phyloP scores from a whole-genome alignment of 2,888 invertebrate species.

The Fragum whitleyi region DNA sequence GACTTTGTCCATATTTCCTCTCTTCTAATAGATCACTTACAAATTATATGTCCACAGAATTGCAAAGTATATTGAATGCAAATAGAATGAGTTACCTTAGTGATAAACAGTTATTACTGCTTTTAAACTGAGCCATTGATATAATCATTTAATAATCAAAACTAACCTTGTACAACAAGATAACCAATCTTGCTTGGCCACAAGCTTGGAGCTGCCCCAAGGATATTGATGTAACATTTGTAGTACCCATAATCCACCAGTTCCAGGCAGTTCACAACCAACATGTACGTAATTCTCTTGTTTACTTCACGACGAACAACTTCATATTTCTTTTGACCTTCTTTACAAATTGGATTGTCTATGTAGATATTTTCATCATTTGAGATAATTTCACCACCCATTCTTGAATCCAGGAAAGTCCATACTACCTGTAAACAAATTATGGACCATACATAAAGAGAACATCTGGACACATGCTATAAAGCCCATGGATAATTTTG shows the following conservation, averaged over 20 bases:
- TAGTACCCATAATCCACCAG: slow-evolving; percentile 80
- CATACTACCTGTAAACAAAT: slow-evolving; percentile 68
- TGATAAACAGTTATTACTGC: too few species aligned
- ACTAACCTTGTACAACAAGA: slow-evolving; percentile 76
- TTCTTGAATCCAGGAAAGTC: slow-evolving; percentile 57
- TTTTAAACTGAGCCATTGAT: too few species aligned
- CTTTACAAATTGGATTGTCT: slow-evolving; percentile 60
- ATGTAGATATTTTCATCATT: slow-evolving; percentile 66
- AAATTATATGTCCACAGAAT: too few species aligned
- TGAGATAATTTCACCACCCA: slow-evolving; percentile 68
- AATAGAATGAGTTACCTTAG: too few species aligned
- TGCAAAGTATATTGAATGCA: too few species aligned
- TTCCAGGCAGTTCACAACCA: slow-evolving; percentile 78
- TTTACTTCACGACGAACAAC: slow-evolving; percentile 63
- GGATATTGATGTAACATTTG: slow-evolving; percentile 76
- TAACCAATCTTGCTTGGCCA: slow-evolving; percentile 75
- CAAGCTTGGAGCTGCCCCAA: slow-evolving; percentile 48
- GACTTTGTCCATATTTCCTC: too few species aligned
- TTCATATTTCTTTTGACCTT: slow-evolving; percentile 73
- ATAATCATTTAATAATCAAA: too few species aligned
- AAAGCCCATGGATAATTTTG: too few species aligned
- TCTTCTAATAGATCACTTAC: too few species aligned
- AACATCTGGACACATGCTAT: too few species aligned
- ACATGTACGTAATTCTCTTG: slow-evolving; percentile 75
- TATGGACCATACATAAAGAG: too few species aligned